These are phyloP conservation scores for Trypoxylus dichotomus DNA, from an alignment of 1,140 invertebrate genomes.

Conservation along the genomic window DNA sequence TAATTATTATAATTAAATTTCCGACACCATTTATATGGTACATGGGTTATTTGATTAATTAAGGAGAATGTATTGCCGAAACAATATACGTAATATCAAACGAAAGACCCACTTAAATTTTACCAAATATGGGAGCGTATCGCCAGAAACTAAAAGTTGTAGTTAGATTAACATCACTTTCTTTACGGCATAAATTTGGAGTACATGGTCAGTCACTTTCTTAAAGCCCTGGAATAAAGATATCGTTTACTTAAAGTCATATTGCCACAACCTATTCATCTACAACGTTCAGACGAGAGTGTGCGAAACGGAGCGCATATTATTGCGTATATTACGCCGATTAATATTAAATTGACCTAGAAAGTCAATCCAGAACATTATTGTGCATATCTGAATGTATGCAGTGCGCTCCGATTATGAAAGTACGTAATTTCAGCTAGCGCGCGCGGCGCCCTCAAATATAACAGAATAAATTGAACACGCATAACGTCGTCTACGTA, in stretches of 20 bases:
- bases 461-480: conserved; percentile 2
- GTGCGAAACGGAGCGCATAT: not conserved
- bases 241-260: not conserved
- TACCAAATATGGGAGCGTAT: no score
- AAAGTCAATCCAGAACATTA: not conserved
- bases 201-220: no score
- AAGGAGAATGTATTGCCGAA: no score
- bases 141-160: no score
- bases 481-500: not conserved
- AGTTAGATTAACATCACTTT: no score
- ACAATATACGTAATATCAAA: no score
- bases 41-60: no score
- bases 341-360: conserved; percentile 3
- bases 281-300: not conserved
- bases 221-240: no score
- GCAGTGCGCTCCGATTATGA: not conserved
- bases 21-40: no score
- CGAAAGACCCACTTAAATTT: no score
- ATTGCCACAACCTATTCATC: not conserved
- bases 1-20: no score
- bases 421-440: not conserved
- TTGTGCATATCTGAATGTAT: not conserved
- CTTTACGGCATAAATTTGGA: no score
- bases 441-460: not conserved
- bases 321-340: not conserved